Base-by-base conservation (phyloP, 2,888 invertebrate genomes). In the Liodrosophila aerea region DNA sequence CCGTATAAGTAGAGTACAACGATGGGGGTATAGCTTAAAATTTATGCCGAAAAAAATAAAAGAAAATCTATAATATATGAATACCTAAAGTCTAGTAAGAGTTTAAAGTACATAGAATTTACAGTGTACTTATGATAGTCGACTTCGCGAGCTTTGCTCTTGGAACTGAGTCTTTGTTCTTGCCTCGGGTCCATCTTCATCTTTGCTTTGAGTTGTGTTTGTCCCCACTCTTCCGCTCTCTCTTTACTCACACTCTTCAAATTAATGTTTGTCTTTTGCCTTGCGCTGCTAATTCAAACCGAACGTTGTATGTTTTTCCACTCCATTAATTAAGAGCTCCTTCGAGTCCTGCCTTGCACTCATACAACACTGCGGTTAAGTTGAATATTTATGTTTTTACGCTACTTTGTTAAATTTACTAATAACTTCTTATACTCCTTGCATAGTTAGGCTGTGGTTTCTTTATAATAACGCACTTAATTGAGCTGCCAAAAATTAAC, bases 321-420 rank as follows among this genome's bases (percentile, higher is more conserved):
- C 67, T 75, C 67, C 63, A 85, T 75, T 82, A 82, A 80, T 82
- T 70, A 78, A 77, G 60, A 36, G 51, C 47, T 58, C 58, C 33
- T 34, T 66, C 49, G 45, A 54, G 57, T 13, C 53, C 58, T 53
- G 27, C 58, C 51, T 59, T 57, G 18, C 31, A 29, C 39, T 22
- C 65, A 57, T 47, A 76, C 60, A 39, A 50, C 7, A 18, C 5
- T 51, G 51, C 11, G 41, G 27, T 27, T 43, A 9, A 43, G 27
- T 29, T 12, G 9, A 52, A 12, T 30, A 16, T 16, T 8, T 33
- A 62, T 36, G 8, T 13, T 4, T 5, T 13, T 39, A 5, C 18
- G 11, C n/a, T 1, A 4, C 33, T 15, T 37, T 64, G 39, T 64
- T 30, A 31, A 57, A 53, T 41, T 45, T 53, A 69, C 61, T 41